Evolutionary conservation across 2,797 vertebrate genomes (phyloP).

Genomic region (Ficedula albicollis): DNA sequence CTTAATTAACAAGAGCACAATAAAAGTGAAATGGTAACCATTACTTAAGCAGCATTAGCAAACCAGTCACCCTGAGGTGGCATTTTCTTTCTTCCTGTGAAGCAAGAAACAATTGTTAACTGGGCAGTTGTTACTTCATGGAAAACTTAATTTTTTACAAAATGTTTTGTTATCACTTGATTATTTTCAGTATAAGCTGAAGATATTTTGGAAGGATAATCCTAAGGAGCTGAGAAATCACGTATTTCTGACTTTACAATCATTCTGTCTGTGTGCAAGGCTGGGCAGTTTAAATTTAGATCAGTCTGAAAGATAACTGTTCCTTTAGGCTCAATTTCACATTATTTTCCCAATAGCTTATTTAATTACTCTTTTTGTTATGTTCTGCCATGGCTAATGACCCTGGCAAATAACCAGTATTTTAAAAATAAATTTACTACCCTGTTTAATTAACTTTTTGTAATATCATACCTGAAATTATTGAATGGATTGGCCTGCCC

Average conservation of each 20-base stretch:
- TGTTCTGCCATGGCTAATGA: background rate
- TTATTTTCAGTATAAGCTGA: background rate
- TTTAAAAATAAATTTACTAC: background rate
- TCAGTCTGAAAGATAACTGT: background rate
- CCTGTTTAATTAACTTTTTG: background rate
- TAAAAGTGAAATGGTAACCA: conserved; percentile 1
- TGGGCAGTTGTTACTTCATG: background rate
- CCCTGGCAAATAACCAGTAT: background rate
- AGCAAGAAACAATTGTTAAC: background rate
- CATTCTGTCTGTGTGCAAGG: background rate
- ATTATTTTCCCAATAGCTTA: background rate
- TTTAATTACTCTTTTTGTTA: background rate
- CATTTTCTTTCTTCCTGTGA: background rate
- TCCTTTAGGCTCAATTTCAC: background rate
- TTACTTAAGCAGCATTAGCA: background rate
- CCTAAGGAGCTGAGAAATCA: background rate
- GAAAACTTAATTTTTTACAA: background rate
- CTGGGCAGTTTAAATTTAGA: background rate
- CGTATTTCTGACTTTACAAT: background rate
- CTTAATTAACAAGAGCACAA: conserved; percentile 20
- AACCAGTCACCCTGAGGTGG: background rate
- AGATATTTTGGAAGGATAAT: background rate
- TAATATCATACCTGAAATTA: background rate
- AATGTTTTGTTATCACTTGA: background rate
- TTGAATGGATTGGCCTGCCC: background rate